Base-by-base conservation (phyloP, 2,113 vertebrate species). In the Nerophis lumbriciformis region DNA sequence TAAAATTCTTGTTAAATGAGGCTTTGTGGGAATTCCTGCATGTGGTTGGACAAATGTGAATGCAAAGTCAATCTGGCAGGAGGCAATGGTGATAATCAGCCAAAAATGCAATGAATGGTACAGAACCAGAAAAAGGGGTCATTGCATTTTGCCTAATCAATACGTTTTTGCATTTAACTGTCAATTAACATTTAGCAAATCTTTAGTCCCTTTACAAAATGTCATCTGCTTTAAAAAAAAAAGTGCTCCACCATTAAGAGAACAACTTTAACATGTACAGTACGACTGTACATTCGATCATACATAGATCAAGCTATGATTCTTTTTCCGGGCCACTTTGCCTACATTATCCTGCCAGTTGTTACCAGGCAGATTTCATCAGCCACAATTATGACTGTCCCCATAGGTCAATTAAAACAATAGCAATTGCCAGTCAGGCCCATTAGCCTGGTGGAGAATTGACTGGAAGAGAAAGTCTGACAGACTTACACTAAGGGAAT, bases 1-100 rank as follows among this genome's bases (percentile, higher is more conserved):
- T 69, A 14, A 75, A 65, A 80, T 85, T 75, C 64, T 68, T 74
- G 73, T 47, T 70, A 76, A 85, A 78, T 75, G 75, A 73, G 49
- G 69, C 72, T 66, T 63, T 61, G 72, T 72, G 70, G 54, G 8
- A 38, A 70, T 49, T 76, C 21, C 53, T 59, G 59, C 51, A 14
- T 70, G 65, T 60, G 52, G 66, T 70, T 72, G 64, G 66, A 54
- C 8, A 3, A 12, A 10, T 50, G 8, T 69, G 16, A 70, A 69
- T 59, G 60, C 65, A 53, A 66, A 63, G 60, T 68, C 73, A 67
- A 37, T 75, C 13, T 78, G 79, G 79, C 74, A 54, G 65, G 8
- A n/a, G 42, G 66, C 61, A 63, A 67, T 5, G 8, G 6, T 62
- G 73, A 65, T 55, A 15, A 61, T 66, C 56, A 53, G 71, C 77